These are phyloP conservation scores for Sebastes nivosus DNA, from an alignment of 2,797 vertebrate genomes.

Conservation along the genomic window DNA sequence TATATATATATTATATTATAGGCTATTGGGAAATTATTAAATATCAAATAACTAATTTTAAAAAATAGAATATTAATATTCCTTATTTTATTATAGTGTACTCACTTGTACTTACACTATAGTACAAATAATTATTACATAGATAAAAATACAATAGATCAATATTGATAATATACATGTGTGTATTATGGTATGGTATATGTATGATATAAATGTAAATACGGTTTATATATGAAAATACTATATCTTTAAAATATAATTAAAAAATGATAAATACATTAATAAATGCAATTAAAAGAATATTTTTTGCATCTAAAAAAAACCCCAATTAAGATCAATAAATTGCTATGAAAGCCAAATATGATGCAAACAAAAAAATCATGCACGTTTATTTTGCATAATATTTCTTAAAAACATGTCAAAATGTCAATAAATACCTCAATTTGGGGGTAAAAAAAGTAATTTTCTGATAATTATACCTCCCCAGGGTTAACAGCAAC, in stretches of 20 bases:
- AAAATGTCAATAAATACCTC: not conserved
- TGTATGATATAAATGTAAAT: not conserved
- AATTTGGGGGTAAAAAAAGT: not conserved
- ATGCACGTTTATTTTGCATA: not conserved
- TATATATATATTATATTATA: too few species aligned
- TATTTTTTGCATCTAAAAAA: not conserved
- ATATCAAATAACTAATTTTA: too few species aligned
- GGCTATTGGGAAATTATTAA: too few species aligned
- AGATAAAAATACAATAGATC: not conserved
- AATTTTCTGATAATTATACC: not conserved
- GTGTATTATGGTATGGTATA: not conserved
- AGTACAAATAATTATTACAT: not conserved
- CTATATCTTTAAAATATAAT: not conserved
- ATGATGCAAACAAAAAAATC: not conserved
- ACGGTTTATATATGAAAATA: not conserved
- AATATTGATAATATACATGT: not conserved
- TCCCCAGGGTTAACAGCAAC: not conserved
- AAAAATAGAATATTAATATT: too few species aligned
- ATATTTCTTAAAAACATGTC: not conserved
- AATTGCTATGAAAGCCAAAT: not conserved
- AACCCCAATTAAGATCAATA: not conserved
- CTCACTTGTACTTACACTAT: not conserved
- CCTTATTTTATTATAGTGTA: too few species aligned
- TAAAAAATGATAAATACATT: not conserved
- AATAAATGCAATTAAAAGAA: not conserved